Percentiles rank a stretch among this genome's conserved stretches.
Evolutionary conservation across 2,888 invertebrate species (phyloP).

Genomic region (Carabus problematicus): DNA sequence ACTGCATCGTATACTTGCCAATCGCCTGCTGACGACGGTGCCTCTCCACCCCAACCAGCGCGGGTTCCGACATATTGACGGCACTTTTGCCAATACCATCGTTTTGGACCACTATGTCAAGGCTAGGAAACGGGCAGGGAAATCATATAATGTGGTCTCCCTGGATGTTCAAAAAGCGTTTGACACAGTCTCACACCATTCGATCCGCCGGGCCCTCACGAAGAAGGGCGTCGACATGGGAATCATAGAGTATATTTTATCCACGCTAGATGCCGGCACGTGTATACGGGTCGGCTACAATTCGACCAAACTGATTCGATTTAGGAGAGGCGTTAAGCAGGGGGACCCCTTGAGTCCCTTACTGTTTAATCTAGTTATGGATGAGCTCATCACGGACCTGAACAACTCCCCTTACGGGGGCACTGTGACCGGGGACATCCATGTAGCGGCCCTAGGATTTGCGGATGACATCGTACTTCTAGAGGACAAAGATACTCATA

Average conservation of each 20-base stretch:
- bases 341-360: conserved; percentile 10
- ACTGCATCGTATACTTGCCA: conserved; percentile 47
- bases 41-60: conserved; percentile 48
- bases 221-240: not conserved
- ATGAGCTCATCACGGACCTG: not conserved
- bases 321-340: not conserved
- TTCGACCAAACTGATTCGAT: not conserved
- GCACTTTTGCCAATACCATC: conserved; percentile 54
- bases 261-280: not conserved
- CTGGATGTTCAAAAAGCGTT: too few relatives aligned
- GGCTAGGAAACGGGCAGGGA: too few relatives aligned
- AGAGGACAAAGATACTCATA: not conserved
- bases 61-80: conserved; percentile 52
- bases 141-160: too few relatives aligned
- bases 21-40: conserved; percentile 26
- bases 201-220: conserved; percentile 41
- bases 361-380: not conserved
- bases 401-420: not conserved
- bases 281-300: not conserved
- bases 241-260: not conserved
- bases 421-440: not conserved
- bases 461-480: conserved; percentile 38
- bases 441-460: conserved; percentile 9
- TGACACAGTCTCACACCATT: conserved; percentile 45
- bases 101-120: too few relatives aligned